Conservation (phyloP, 2,888 invertebrate genomes). For the Strigamia crassipes region DNA sequence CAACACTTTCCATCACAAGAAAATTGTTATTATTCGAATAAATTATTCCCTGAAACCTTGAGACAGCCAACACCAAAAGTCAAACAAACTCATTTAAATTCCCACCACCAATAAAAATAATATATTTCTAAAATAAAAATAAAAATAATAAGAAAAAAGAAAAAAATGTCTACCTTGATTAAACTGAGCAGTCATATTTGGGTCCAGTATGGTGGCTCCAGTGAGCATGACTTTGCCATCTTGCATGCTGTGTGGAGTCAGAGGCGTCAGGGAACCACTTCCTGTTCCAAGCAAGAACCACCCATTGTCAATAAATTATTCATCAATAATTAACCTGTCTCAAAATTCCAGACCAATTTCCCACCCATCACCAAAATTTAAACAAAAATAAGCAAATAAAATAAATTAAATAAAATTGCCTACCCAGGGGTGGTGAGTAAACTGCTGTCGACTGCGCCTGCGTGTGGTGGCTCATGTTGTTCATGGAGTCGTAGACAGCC, state of each 20-base stretch:
- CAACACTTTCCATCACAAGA: background rate
- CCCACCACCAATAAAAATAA: background rate
- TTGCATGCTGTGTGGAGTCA: constrained; percentile 76
- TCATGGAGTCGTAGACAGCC: constrained; percentile 62
- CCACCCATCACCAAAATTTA: background rate
- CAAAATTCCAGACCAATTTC: constrained; percentile 1
- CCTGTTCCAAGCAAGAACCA: constrained; percentile 55
- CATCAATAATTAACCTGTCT: background rate
- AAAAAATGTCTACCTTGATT: constrained; percentile 36
- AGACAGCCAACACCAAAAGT: constrained; percentile 2
- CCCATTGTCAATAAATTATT: background rate
- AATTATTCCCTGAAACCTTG: background rate
- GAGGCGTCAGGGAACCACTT: constrained; percentile 70
- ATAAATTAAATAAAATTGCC: constrained; percentile 8
- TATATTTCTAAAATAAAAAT: background rate
- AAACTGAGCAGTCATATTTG: constrained; percentile 36
- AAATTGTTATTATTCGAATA: background rate
- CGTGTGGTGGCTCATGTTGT: constrained; percentile 68
- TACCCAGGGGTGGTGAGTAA: constrained; percentile 76
- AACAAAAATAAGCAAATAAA: background rate
- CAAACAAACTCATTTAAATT: background rate
- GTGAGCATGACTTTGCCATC: constrained; percentile 63
- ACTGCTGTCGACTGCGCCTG: constrained; percentile 67
- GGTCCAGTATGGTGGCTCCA: constrained; percentile 63
- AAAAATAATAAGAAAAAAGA: background rate